Percentiles rank a stretch among this genome's conserved stretches.
Conservation (phyloP, 1,140 invertebrate genomes). For the Apolygus lucorum region DNA sequence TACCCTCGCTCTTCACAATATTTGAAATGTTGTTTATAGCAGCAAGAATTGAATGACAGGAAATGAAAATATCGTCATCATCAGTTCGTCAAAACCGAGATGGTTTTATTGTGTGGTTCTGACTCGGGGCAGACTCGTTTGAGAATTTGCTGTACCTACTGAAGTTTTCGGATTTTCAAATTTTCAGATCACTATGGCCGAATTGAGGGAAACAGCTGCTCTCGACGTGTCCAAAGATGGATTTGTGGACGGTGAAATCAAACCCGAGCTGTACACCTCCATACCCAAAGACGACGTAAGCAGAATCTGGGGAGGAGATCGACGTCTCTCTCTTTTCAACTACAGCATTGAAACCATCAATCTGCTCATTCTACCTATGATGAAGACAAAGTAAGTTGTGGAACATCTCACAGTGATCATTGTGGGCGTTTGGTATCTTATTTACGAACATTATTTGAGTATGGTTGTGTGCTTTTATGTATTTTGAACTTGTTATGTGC, state of each 20-base stretch:
- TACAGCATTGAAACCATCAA: conserved; percentile 94
- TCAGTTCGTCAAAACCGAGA: too few species aligned
- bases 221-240: conserved; percentile 29
- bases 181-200: conserved; percentile 56
- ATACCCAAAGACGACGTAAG: conserved; percentile 34
- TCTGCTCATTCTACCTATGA: conserved; percentile 90
- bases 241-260: conserved; percentile 32
- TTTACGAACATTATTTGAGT: not conserved
- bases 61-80: too few species aligned
- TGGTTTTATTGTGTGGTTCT: too few species aligned
- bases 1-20: too few species aligned
- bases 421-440: not conserved
- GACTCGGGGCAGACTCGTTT: too few species aligned
- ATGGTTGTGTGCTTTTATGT: not conserved
- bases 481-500: not conserved
- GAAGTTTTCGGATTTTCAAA: too few species aligned
- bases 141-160: too few species aligned
- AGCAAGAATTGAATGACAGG: too few species aligned
- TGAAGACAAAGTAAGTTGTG: conserved; percentile 89
- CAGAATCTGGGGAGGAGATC: conserved; percentile 60
- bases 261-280: conserved; percentile 27
- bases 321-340: conserved; percentile 79
- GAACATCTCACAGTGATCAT: conserved; percentile 16
- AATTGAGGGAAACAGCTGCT: conserved; percentile 45
- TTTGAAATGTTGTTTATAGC: too few species aligned